Evolutionary conservation across 2,113 vertebrate genomes (phyloP), one percentile per base, ranked within the genome.

Genomic region (Galemys pyrenaicus): DNA sequence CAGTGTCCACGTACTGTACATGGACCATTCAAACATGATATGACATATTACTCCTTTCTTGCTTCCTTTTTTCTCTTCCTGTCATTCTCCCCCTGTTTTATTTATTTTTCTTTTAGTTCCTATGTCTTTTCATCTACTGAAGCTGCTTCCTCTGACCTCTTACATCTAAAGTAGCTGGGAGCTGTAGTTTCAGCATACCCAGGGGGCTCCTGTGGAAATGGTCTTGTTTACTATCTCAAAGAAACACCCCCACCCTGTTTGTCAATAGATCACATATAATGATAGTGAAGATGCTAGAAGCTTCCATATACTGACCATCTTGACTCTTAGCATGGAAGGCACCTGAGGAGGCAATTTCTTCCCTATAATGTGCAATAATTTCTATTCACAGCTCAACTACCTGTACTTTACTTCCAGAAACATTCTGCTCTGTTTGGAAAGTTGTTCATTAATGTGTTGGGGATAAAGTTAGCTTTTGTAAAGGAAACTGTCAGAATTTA

Each of bases 131-230:
- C 93, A 83, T 97, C 56, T 95, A 35, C 49, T 60, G 58, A 90
- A 96, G 95, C 92, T 94, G 91, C 79, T 96, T 95, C 74, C 85
- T 70, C 68, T 97, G 96, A 97, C 89, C 94, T 97, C 88, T 96
- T 62, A 58, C 73, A 87, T 44, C 87, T 89, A 30, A 94, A 96
- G 94, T 5, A 64, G 80, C 95, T 92, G 46, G 87, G 89, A 68
- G 80, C 95, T 92, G 58, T 84, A 86, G 17, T 95, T 68, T 94
- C 83, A 77, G 67, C 9, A 7, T 32, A 96, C 85, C 96, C 89
- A 44, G 80, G 77, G 96, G 88, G 75, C 60, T 97, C 56, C 68
- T 17, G 91, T 39, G 93, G 78, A 96, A 95, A 94, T 17, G 2
- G 87, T 75, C 56, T 84, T 96, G 75, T 95, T 97, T 96, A 73